phyloP scores from a whole-genome alignment of 2,797 vertebrate genomes.

The Hipposideros larvatus region DNA sequence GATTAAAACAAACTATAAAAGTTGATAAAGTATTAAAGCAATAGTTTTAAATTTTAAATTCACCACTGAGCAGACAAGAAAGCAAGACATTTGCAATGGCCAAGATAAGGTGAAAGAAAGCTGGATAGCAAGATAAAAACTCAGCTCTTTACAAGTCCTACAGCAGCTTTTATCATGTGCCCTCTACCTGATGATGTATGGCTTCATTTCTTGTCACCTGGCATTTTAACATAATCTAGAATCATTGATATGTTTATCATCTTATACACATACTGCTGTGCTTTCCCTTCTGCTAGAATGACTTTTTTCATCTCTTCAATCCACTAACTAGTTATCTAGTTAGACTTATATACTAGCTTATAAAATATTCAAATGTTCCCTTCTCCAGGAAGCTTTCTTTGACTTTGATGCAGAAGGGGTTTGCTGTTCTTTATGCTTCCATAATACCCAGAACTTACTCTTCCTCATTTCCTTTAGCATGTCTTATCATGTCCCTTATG shows the following conservation, averaged over 20 bases:
- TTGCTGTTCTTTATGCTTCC: background rate
- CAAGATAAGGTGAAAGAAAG: background rate
- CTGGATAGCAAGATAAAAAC: background rate
- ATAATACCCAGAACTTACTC: background rate
- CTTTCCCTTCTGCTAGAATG: background rate
- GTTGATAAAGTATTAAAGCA: background rate
- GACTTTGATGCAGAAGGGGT: background rate
- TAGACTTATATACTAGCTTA: background rate
- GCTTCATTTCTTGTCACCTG: background rate
- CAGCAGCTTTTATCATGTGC: background rate
- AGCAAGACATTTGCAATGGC: background rate
- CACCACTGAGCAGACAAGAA: background rate
- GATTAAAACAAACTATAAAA: background rate
- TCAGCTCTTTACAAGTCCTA: background rate
- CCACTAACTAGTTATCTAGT: background rate
- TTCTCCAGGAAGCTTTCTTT: background rate
- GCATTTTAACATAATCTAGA: background rate
- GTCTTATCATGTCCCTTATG: background rate
- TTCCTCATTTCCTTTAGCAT: background rate
- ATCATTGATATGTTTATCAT: background rate
- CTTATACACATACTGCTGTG: background rate
- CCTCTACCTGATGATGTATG: background rate
- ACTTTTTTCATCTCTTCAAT: background rate
- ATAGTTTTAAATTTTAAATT: constrained; percentile 31
- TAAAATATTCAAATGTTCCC: background rate